phyloP scores from a whole-genome alignment of 2,113 vertebrate genomes.

The Cryptotis parvus region DNA sequence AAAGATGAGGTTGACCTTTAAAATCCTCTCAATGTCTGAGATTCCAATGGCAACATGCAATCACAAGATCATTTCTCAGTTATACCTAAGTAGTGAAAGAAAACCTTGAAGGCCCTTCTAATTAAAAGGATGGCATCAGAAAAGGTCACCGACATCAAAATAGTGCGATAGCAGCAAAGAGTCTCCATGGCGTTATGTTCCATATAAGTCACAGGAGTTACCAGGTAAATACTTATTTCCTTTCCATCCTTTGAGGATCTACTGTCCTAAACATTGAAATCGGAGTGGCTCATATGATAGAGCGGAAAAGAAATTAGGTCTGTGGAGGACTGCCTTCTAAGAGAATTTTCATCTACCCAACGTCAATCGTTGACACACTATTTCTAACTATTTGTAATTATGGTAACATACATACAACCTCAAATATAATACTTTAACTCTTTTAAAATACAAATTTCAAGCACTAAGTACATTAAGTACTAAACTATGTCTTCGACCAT shows the following conservation, averaged over 20 bases:
- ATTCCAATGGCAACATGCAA: neutral
- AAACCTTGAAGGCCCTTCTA: neutral
- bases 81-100: neutral
- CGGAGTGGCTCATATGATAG: neutral
- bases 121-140: neutral
- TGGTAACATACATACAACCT: neutral
- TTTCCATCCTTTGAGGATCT: neutral
- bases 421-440: neutral
- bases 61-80: neutral
- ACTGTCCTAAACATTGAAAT: neutral
- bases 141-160: neutral
- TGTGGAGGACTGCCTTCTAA: neutral
- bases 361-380: neutral
- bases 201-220: neutral
- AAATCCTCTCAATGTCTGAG: neutral
- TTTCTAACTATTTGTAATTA: neutral
- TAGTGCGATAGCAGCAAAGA: neutral
- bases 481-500: neutral
- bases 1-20: neutral
- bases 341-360: conserved; percentile 31
- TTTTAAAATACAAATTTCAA: too few relatives aligned
- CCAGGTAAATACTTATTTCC: conserved; percentile 31
- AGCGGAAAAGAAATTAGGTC: neutral
- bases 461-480: too few relatives aligned
- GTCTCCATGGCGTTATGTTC: neutral